Percentiles rank a stretch among this genome's conserved stretches.
These are phyloP conservation scores for Lipophrys pholis DNA, from an alignment of 2,113 vertebrate genomes.

Conservation along the genomic window DNA sequence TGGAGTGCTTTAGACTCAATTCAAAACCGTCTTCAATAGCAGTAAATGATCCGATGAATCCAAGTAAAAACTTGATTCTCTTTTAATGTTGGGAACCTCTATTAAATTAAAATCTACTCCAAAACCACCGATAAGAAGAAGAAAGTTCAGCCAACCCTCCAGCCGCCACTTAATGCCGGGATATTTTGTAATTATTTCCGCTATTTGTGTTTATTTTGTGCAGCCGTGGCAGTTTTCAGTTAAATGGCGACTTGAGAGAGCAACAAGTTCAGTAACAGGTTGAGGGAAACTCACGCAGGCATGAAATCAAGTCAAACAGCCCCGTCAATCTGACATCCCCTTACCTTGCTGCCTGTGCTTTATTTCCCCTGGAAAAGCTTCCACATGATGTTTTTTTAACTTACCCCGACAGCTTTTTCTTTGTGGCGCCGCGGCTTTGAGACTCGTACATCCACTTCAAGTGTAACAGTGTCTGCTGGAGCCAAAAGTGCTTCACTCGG, in stretches of 20 bases:
- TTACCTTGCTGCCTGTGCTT: constrained; percentile 20
- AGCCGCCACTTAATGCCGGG: not conserved
- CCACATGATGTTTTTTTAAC: not conserved
- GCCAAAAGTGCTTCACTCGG: constrained; percentile 37
- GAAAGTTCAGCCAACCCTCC: too few relatives aligned
- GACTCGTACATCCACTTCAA: constrained; percentile 23
- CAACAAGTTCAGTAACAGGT: constrained; percentile 47
- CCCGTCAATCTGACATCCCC: constrained; percentile 16
- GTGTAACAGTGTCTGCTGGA: constrained; percentile 14
- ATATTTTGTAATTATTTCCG: constrained; percentile 30
- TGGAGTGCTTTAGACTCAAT: too few relatives aligned
- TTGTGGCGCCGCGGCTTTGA: constrained; percentile 36
- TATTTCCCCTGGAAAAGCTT: constrained; percentile 11
- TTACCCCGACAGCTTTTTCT: constrained; percentile 36
- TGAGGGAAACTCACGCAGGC: constrained; percentile 39
- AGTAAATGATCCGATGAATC: too few relatives aligned
- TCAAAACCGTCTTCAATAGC: too few relatives aligned
- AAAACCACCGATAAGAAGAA: too few relatives aligned
- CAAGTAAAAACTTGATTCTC: too few relatives aligned
- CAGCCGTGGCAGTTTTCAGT: constrained; percentile 20
- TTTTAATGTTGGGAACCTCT: too few relatives aligned
- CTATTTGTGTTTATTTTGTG: constrained; percentile 19
- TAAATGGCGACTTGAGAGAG: constrained; percentile 37
- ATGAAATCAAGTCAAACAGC: constrained; percentile 49
- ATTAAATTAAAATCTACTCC: too few relatives aligned